A percentile compares a stretch with the other conserved stretches of the same genome.
Conservation (phyloP, 2,888 invertebrate genomes). For the Rugalucina vietnamica region DNA sequence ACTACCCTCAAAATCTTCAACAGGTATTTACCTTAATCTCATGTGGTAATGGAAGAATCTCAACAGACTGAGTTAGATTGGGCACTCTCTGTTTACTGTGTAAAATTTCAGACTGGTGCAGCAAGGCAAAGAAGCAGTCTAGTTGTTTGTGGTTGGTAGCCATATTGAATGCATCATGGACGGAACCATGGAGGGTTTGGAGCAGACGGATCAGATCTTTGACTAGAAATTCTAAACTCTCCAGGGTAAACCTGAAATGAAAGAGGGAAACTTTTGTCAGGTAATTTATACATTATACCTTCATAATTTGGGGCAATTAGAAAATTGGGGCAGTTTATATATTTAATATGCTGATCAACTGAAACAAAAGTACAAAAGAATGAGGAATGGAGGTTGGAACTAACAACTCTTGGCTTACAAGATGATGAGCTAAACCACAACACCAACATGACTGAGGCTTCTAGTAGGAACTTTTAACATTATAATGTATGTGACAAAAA, state of each 20-base stretch:
- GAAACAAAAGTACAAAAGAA: background rate
- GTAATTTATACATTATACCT: no score
- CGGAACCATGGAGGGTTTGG: conserved; percentile 74
- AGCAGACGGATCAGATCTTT: conserved; percentile 73
- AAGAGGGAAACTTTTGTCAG: no score
- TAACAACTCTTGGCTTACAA: no score
- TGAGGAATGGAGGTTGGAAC: no score
- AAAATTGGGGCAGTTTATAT: background rate
- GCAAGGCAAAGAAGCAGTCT: conserved; percentile 87
- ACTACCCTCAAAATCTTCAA: no score
- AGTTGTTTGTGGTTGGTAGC: conserved; percentile 86
- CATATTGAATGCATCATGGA: conserved; percentile 85
- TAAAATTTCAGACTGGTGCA: conserved; percentile 64
- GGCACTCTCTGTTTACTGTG: conserved; percentile 27
- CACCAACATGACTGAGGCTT: no score
- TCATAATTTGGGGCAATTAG: background rate
- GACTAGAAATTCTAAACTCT: conserved; percentile 65
- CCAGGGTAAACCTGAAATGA: conserved; percentile 66
- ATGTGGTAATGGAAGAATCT: conserved; percentile 52
- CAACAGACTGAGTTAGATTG: conserved; percentile 49
- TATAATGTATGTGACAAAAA: no score
- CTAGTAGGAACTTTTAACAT: no score
- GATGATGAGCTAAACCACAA: no score
- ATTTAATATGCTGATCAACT: background rate
- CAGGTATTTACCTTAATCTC: conserved; percentile 64